Conservation (phyloP, 2,888 invertebrate genomes). For the Lasioglossum morio region DNA sequence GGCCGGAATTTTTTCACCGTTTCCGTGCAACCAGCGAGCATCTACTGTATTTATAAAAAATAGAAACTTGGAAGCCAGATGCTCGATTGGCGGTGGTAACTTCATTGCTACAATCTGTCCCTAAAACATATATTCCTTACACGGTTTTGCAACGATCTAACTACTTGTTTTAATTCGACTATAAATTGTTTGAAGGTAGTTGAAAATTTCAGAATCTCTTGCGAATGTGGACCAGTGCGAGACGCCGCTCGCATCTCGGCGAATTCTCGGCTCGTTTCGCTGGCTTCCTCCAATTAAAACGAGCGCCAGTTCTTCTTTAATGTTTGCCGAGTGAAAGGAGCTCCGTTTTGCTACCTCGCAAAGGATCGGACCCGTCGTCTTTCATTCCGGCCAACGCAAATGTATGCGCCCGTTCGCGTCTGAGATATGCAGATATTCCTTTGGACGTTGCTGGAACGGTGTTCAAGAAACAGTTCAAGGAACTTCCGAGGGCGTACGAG, state of each 20-base stretch:
- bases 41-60: background rate
- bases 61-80: background rate
- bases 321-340: slow-evolving; percentile 6
- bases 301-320: background rate
- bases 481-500: slow-evolving; percentile 34
- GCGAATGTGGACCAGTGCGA: background rate
- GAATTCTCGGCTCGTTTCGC: background rate
- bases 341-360: background rate
- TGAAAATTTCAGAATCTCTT: background rate
- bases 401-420: slow-evolving; percentile 20
- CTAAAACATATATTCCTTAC: too few species aligned
- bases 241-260: background rate
- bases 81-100: too few species aligned
- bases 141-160: background rate
- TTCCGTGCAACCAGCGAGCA: too few species aligned
- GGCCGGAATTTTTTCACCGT: too few species aligned
- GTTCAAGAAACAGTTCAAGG: slow-evolving; percentile 26
- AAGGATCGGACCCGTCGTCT: background rate
- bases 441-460: background rate
- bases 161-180: background rate
- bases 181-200: background rate
- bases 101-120: too few species aligned
- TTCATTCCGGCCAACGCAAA: background rate
- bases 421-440: slow-evolving; percentile 42
- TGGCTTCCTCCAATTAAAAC: slow-evolving; percentile 29